Base-by-base conservation (phyloP, 1,140 invertebrate species). In the Ceratina japonica region DNA sequence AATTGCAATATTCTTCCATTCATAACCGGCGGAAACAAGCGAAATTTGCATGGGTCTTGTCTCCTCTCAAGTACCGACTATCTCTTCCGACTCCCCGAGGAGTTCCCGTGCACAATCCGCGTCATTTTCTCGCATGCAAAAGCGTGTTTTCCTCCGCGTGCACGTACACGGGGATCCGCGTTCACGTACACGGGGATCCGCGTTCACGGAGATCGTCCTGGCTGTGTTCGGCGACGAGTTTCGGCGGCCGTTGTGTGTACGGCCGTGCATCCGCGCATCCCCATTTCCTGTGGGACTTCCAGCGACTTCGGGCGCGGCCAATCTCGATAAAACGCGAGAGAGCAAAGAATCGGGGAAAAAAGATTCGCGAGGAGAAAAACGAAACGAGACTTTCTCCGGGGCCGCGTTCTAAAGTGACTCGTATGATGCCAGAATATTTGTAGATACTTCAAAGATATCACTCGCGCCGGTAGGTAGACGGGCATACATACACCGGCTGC, bases 401-500 rank as follows among this genome's bases (percentile, higher is more conserved):
- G 63, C 31, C 64, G 52, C 66, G 69, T 72, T 86, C 80, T 74
- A 80, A 80, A 83, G 82, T 86, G 83, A 81, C 85, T 89, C 74
- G 84, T 18, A 27, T 24, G 86, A 81, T 86, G 81, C 82, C 27
- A 49, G 79, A 83, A 89, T 91, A 88, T 92, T 92, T 92, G 87
- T 88, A 87, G 87, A 90, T 86, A 90, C 89, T 91, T 89, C 86
- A 89, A 87, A 90, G 88, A 89, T 89, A 86, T 85, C 83, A 73
- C 75, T 64, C 51, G 61, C 56, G 62, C 27, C 10, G 7, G n/a
- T 44, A 10, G 5, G 10, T 44, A 44, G 37, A 44, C 37, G 37
- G 37, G 37, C 5, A 44, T 70, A 76, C 5, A 44, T 70, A 76
- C 62, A 58, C 59, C 62, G 22, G 58, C 54, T 56, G 66, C 65